Conservation (phyloP, 2,113 vertebrate species). For the Nerophis ophidion region DNA sequence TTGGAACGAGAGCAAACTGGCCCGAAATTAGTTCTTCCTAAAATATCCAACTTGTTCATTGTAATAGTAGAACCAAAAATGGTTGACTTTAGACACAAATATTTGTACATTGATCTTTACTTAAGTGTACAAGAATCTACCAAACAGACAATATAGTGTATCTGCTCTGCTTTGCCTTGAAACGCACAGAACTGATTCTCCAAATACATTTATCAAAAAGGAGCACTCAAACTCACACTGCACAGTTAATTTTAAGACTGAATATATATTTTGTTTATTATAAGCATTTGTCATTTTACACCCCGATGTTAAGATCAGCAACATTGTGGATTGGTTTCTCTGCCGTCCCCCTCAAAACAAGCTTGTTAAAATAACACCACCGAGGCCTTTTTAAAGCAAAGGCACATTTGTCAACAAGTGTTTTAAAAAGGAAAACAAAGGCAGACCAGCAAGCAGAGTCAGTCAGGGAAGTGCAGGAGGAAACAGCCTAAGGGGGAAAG, state of each 20-base stretch:
- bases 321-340: constrained; percentile 51
- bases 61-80: constrained; percentile 53
- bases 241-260: constrained; percentile 73
- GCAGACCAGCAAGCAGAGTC: constrained; percentile 61
- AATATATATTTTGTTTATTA: constrained; percentile 77
- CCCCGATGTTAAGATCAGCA: constrained; percentile 69
- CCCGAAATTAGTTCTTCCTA: constrained; percentile 58
- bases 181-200: constrained; percentile 58
- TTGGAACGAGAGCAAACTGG: constrained; percentile 67
- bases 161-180: constrained; percentile 50
- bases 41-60: constrained; percentile 52
- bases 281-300: constrained; percentile 76
- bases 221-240: constrained; percentile 68
- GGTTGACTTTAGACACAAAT: constrained; percentile 63
- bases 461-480: constrained; percentile 43
- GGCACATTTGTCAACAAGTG: constrained; percentile 70
- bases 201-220: constrained; percentile 66
- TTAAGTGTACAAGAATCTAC: constrained; percentile 63
- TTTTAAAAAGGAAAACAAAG: constrained; percentile 67
- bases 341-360: constrained; percentile 37
- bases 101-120: constrained; percentile 47
- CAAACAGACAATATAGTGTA: constrained; percentile 59
- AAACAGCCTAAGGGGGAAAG: constrained; percentile 28
- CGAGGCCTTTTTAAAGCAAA: constrained; percentile 72
- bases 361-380: constrained; percentile 66